phyloP scores from a whole-genome alignment of 2,888 invertebrate species.

The Pimpla rufipes region DNA sequence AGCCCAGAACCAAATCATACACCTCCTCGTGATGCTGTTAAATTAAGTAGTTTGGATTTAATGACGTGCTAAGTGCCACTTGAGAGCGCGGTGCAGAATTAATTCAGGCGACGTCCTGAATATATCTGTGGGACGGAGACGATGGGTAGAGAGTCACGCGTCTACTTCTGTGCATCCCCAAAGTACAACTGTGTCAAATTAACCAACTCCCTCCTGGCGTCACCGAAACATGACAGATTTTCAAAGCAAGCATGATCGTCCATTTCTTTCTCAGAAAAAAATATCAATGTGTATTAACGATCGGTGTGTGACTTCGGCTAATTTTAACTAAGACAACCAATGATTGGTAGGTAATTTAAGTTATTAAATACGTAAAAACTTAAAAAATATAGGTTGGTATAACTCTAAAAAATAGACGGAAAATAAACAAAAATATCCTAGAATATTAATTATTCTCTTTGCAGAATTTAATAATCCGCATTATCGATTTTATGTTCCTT shows the following conservation, averaged over 20 bases:
- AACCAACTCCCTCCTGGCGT: neutral
- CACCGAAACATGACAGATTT: neutral
- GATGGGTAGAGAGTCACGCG: neutral
- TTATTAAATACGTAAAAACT: too few relatives aligned
- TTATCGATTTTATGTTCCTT: neutral
- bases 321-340: too few relatives aligned
- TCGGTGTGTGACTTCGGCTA: too few relatives aligned
- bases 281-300: neutral
- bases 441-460: too few relatives aligned
- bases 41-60: conserved; percentile 13
- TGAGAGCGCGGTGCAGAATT: neutral
- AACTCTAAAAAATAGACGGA: too few relatives aligned
- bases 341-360: too few relatives aligned
- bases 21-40: neutral
- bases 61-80: conserved; percentile 6
- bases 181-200: neutral
- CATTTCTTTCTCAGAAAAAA: neutral
- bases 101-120: neutral
- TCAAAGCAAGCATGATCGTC: neutral
- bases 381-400: too few relatives aligned
- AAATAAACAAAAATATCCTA: too few relatives aligned
- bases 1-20: neutral
- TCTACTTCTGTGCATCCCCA: neutral
- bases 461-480: neutral
- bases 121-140: conserved; percentile 1